Conservation (phyloP, 2,113 vertebrate species). For the Mohoua ochrocephala region DNA sequence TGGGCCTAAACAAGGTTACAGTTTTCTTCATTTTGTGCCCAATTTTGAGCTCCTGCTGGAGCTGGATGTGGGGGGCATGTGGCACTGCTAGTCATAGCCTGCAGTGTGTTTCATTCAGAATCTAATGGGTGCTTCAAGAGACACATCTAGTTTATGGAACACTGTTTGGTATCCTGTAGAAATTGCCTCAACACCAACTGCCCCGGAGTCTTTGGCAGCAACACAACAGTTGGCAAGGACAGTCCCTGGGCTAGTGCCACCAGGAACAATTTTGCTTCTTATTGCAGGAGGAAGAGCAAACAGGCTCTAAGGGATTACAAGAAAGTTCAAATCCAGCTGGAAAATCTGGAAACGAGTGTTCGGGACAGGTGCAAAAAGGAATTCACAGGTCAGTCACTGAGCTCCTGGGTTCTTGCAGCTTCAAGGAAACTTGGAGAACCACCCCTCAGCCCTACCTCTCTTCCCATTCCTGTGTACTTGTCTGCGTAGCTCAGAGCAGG, state of each 20-base stretch:
- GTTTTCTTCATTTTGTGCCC: background rate
- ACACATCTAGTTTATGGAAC: background rate
- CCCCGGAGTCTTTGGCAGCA: background rate
- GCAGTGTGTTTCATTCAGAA: background rate
- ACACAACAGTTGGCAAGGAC: background rate
- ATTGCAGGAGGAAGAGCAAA: slow-evolving; percentile 92
- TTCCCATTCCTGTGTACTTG: background rate
- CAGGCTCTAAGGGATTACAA: slow-evolving; percentile 96
- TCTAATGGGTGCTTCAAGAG: background rate
- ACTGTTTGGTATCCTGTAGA: background rate
- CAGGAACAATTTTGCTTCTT: background rate
- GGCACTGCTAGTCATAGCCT: background rate
- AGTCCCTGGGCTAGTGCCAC: background rate
- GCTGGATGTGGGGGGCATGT: background rate
- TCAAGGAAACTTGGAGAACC: background rate
- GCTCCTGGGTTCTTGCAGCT: background rate
- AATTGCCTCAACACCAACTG: background rate
- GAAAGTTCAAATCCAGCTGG: slow-evolving; percentile 97
- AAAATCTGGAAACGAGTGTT: slow-evolving; percentile 97
- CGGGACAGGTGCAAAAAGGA: slow-evolving; percentile 98
- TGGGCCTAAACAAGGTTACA: background rate
- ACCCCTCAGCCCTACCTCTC: background rate
- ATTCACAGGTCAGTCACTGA: slow-evolving; percentile 84
- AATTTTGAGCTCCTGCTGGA: background rate
- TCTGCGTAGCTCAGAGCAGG: background rate